Conservation (phyloP, 2,888 invertebrate species). For the Callyntrura sp. region DNA sequence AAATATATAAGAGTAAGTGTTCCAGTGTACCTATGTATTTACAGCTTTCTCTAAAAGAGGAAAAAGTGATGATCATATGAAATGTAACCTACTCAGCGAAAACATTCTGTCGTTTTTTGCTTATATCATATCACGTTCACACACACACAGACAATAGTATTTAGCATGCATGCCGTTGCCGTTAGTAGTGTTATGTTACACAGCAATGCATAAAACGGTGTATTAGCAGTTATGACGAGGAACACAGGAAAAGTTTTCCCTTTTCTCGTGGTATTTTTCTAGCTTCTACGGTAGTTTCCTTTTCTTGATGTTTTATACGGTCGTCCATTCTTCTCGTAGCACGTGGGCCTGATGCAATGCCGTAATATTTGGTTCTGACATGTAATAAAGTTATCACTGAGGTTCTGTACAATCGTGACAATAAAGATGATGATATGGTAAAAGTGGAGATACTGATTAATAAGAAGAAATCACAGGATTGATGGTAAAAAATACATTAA, state of each 20-base stretch:
- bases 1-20: not conserved
- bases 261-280: not conserved
- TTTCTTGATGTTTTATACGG: not conserved
- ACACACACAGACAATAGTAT: not conserved
- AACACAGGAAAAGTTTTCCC: not conserved
- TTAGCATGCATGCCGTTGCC: not conserved
- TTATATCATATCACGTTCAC: not conserved
- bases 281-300: not conserved
- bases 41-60: not conserved
- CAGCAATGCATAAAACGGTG: not conserved
- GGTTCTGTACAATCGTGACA: not conserved
- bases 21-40: conserved; percentile 8
- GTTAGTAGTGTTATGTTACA: not conserved
- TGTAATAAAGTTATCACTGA: conserved; percentile 2
- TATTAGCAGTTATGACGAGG: not conserved
- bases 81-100: conserved; percentile 59
- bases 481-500: not conserved
- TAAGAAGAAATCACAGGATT: not conserved
- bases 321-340: not conserved
- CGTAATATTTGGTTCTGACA: not conserved
- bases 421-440: conserved; percentile 27
- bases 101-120: not conserved
- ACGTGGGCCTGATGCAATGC: conserved; percentile 43
- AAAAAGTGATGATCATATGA: conserved; percentile 23
- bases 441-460: not conserved